Percentiles rank a stretch among this genome's conserved stretches.
These are phyloP conservation scores for Cossypha caffra DNA, from an alignment of 2,797 vertebrate genomes.

Conservation along the genomic window DNA sequence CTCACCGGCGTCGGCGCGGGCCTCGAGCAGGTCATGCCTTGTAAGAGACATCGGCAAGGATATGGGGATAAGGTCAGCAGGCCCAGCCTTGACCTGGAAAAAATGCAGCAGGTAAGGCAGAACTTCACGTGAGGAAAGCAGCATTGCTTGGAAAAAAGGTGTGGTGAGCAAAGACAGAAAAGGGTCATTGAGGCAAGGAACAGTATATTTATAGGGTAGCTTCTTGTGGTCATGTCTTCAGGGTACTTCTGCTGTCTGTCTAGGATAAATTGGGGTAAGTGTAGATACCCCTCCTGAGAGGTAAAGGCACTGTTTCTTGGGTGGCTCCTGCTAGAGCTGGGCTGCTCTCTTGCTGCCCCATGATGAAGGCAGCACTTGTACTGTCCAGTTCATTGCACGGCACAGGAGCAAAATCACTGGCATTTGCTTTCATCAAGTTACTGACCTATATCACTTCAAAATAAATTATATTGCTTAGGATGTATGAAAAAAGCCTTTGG, in stretches of 20 bases:
- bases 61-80: slow-evolving; percentile 82
- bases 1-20: slow-evolving; percentile 72
- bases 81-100: slow-evolving; percentile 92
- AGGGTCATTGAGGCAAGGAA: background rate
- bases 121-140: background rate
- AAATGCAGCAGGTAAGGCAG: slow-evolving; percentile 91
- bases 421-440: background rate
- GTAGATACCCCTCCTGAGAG: background rate
- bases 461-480: background rate
- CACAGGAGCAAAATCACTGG: background rate
- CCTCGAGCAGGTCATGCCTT: slow-evolving; percentile 88
- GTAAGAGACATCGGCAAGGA: slow-evolving; percentile 85
- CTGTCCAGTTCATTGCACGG: background rate
- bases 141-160: background rate
- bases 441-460: background rate
- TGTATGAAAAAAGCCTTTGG: background rate
- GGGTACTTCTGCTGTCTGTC: background rate
- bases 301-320: background rate
- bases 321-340: background rate
- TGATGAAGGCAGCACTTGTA: background rate
- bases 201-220: background rate
- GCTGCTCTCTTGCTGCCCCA: background rate
- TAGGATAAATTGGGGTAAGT: background rate
- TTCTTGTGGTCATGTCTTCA: background rate
- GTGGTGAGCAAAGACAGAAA: background rate